phyloP scores from a whole-genome alignment of 2,797 vertebrate genomes.

The Leptatherina wallacei region DNA sequence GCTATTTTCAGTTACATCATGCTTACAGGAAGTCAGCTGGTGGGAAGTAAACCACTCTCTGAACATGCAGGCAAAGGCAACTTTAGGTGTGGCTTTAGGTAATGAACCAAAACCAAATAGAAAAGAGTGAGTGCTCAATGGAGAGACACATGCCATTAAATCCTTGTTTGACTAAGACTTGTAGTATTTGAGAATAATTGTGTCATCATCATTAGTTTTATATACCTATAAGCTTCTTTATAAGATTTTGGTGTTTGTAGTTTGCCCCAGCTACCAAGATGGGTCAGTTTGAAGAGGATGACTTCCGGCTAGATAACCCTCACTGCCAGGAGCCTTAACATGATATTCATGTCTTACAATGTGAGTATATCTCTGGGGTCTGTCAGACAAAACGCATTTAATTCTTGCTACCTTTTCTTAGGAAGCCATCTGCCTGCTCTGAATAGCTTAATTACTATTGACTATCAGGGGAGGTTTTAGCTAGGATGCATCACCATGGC shows the following conservation, averaged over 20 bases:
- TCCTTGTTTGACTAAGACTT: neutral
- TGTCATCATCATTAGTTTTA: neutral
- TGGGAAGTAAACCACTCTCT: slow-evolving; percentile 13
- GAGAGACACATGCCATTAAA: neutral
- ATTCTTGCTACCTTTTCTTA: neutral
- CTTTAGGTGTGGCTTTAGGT: slow-evolving; percentile 9
- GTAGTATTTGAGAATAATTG: neutral
- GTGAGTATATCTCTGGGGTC: neutral
- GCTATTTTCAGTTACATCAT: slow-evolving; percentile 17
- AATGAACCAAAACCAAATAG: neutral
- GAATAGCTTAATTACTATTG: slow-evolving; percentile 41
- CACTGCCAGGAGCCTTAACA: neutral
- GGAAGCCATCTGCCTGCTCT: slow-evolving; percentile 13
- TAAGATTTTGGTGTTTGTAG: neutral
- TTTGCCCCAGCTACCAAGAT: neutral
- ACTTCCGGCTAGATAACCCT: neutral
- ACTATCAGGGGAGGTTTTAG: slow-evolving; percentile 49
- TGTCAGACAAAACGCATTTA: slow-evolving; percentile 1
- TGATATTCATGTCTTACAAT: neutral
- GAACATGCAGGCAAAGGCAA: neutral
- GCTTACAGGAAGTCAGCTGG: slow-evolving; percentile 27
- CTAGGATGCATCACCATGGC: slow-evolving; percentile 65
- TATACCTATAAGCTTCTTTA: neutral
- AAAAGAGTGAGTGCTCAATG: slow-evolving; percentile 11
- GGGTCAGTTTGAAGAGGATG: neutral